Evolutionary conservation across 2,113 vertebrate species (phyloP), one percentile per base, ranked within the genome.

Genomic region (Xenopus tropicalis): DNA sequence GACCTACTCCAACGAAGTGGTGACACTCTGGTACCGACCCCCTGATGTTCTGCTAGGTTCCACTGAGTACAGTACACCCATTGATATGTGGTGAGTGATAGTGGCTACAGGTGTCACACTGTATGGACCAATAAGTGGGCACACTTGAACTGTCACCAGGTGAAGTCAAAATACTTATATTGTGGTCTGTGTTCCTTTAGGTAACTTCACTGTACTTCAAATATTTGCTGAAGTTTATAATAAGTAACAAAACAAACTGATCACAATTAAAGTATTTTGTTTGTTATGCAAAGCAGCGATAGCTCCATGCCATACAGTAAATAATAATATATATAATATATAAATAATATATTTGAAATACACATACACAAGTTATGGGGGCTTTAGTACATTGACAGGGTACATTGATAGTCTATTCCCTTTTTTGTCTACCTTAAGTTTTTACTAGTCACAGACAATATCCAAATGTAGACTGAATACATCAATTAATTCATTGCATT

Each of bases 1-100:
- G 86, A 98, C 97, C 0, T 98, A 98, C 64, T 98, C 97, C 81
- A 98, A 98, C 9, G 97, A 98, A 85, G 97, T 98, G 83, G 97
- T 98, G 64, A 98, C 97, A 3, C 86, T 96, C 3, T 98, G 97
- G 97, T 98, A 98, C 82, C 89, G 97, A 11, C 97, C 97, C 10
- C 97, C 97, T 0, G 96, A 98, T 0, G 96, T 98, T 67, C 90
- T 98, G 37, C 90, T 98, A 82, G 97, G 97, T 57, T 97, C 94
- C 11, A 98, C 97, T 0, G 94, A 97, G 71, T 98, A 98, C 66
- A 96, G 96, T 70, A 98, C 95, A 0, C 96, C 93, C 79, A 95
- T 98, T 0, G 96, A 98, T 80, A 97, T 98, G 96, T 98, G 97
- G 97, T 98, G 82, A 93, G 93, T 70, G 22, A 25, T 22, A 57